A percentile compares a stretch with the other conserved stretches of the same genome.
Conservation (phyloP, 2,888 invertebrate species). For the Napeogenes sylphis region DNA sequence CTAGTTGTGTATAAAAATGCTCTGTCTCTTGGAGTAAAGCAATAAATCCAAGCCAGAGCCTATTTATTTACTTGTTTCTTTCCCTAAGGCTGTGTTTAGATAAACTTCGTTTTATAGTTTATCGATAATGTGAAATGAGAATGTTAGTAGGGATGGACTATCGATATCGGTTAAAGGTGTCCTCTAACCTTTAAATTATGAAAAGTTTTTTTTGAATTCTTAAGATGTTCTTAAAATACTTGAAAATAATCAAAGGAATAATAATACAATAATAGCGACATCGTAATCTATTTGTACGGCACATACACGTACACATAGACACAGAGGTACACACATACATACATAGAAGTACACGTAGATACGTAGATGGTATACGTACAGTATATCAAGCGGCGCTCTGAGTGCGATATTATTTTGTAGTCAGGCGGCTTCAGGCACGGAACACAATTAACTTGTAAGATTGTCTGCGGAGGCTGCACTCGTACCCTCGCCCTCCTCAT, state of each 20-base stretch:
- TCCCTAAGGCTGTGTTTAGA: slow-evolving; percentile 30
- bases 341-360: slow-evolving; percentile 14
- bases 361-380: slow-evolving; percentile 18
- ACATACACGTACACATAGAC: slow-evolving; percentile 6
- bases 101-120: slow-evolving; percentile 11
- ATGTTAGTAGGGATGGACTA: too few species aligned
- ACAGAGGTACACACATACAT: slow-evolving; percentile 10
- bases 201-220: too few species aligned
- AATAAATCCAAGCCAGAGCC: slow-evolving; percentile 68
- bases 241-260: background rate
- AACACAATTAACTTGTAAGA: slow-evolving; percentile 79
- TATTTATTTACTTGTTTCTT: slow-evolving; percentile 65
- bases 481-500: slow-evolving; percentile 68
- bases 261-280: background rate
- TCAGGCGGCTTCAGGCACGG: slow-evolving; percentile 71
- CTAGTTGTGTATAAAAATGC: slow-evolving; percentile 22
- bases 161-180: too few species aligned
- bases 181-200: too few species aligned
- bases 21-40: slow-evolving; percentile 36
- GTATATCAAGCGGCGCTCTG: slow-evolving; percentile 39
- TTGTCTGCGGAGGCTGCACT: slow-evolving; percentile 76
- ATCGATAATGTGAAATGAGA: background rate
- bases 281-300: slow-evolving; percentile 3
- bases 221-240: too few species aligned
- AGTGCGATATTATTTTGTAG: slow-evolving; percentile 73